phyloP scores from a whole-genome alignment of 2,113 vertebrate genomes.

The Girardinichthys multiradiatus region DNA sequence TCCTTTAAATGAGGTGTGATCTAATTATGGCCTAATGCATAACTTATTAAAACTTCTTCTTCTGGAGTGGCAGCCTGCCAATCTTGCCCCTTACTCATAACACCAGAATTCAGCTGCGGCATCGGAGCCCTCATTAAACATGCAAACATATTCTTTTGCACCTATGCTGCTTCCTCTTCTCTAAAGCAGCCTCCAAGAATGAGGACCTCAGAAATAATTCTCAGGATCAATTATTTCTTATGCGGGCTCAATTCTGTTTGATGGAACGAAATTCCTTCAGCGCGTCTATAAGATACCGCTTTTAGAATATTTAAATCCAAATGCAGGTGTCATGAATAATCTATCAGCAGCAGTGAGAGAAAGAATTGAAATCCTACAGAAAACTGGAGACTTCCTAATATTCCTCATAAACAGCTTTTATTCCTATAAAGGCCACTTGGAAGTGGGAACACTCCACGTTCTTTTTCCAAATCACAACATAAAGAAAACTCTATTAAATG shows the following conservation, averaged over 20 bases:
- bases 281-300: slow-evolving; percentile 32
- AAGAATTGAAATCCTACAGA: slow-evolving; percentile 32
- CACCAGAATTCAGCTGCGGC: slow-evolving; percentile 39
- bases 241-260: slow-evolving; percentile 64
- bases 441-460: background rate
- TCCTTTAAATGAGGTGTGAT: slow-evolving; percentile 77
- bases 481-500: background rate
- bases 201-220: slow-evolving; percentile 68
- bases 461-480: background rate
- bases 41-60: slow-evolving; percentile 77
- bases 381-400: slow-evolving; percentile 31
- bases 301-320: slow-evolving; percentile 26
- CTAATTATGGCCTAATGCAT: slow-evolving; percentile 80
- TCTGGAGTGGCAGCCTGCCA: slow-evolving; percentile 71
- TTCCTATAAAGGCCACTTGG: background rate
- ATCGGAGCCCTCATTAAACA: slow-evolving; percentile 61
- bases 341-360: slow-evolving; percentile 8
- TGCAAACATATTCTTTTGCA: slow-evolving; percentile 74
- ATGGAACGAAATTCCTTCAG: slow-evolving; percentile 39
- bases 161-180: slow-evolving; percentile 62
- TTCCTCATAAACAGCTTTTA: background rate
- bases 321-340: slow-evolving; percentile 17
- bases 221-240: slow-evolving; percentile 67
- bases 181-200: slow-evolving; percentile 42
- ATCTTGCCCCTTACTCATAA: slow-evolving; percentile 66